These are phyloP conservation scores for Myotis vivesi DNA, from an alignment of 2,797 vertebrate genomes.

Conservation along the genomic window DNA sequence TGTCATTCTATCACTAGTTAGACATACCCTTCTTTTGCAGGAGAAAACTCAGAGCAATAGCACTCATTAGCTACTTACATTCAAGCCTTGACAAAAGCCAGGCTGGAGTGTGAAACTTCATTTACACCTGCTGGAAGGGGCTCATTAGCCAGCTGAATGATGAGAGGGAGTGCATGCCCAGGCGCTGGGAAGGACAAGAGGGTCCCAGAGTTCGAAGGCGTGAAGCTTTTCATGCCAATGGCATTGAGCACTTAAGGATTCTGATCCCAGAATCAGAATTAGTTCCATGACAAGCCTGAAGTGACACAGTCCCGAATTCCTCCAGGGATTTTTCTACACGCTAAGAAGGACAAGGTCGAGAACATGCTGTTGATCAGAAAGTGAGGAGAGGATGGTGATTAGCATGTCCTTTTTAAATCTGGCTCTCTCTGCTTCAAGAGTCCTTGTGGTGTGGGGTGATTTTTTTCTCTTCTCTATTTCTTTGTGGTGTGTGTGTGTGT, in stretches of 20 bases:
- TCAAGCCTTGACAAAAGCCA: slow-evolving; percentile 77
- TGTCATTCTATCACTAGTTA: slow-evolving; percentile 66
- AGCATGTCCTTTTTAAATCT: not conserved
- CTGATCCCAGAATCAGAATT: slow-evolving; percentile 38
- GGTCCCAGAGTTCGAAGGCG: slow-evolving; percentile 29
- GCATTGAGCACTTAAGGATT: not conserved
- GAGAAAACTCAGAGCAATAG: slow-evolving; percentile 73
- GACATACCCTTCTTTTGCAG: slow-evolving; percentile 62
- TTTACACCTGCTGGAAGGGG: slow-evolving; percentile 81
- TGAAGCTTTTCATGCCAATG: slow-evolving; percentile 30
- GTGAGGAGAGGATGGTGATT: not conserved
- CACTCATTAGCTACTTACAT: slow-evolving; percentile 79
- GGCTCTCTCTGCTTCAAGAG: not conserved
- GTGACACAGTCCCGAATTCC: not conserved
- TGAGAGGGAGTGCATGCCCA: slow-evolving; percentile 56
- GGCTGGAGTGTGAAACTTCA: slow-evolving; percentile 82
- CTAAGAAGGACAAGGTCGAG: slow-evolving; percentile 33
- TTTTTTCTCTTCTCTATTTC: not conserved
- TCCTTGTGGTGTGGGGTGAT: not conserved
- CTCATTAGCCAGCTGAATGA: slow-evolving; percentile 80
- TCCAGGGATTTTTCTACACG: not conserved
- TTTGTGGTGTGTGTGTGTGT: not conserved
- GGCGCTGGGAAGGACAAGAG: slow-evolving; percentile 50
- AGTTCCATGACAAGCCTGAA: slow-evolving; percentile 32
- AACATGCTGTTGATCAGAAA: slow-evolving; percentile 19